Base-by-base conservation (phyloP, 2,113 vertebrate species). In the Limanda limanda region DNA sequence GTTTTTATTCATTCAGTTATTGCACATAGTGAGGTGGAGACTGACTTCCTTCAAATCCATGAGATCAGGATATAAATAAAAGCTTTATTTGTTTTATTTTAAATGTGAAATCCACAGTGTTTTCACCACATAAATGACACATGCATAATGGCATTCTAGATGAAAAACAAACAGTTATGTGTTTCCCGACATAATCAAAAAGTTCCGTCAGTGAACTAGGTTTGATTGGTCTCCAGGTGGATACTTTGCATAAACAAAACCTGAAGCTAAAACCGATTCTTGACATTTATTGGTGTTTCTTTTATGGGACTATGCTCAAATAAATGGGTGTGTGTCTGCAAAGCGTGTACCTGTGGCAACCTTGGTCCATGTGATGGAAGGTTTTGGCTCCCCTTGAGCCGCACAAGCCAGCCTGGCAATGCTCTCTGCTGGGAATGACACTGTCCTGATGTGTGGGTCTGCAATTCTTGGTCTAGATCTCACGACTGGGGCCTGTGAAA, bases 351-450 rank as follows among this genome's bases (percentile, higher is more conserved):
- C 97, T 95, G 97, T 97, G 73, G 97, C 94, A 1, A 96, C 90
- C 88, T 98, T 98, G 48, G 96, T 99, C 98, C 98, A 99, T 57
- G 95, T 96, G 67, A 98, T 76, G 51, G 93, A 89, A 25, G 98
- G 96, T 59, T 90, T 94, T 0, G 97, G 97, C 1, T 96, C 93
- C 42, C 97, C 97, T 3, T 86, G 76, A 21, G 96, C 93, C 73
- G 96, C 95, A 84, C 98, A 99, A 9, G 93, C 93, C 58, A 99
- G 88, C 54, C 86, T 55, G 15, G 88, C 94, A 24, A 95, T 94
- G 0, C 83, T 90, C 71, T 96, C 96, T 1, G 95, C 96, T 12
- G 92, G 89, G 63, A 95, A 80, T 0, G 95, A 95, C 67, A 96
- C 61, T 0, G 91, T 91, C 45, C 94, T 93, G 9, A 95, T 85